A percentile compares a stretch with the other conserved stretches of the same genome.
phyloP scores from a whole-genome alignment of 2,797 vertebrate species.

The Ispidina lecontei region DNA sequence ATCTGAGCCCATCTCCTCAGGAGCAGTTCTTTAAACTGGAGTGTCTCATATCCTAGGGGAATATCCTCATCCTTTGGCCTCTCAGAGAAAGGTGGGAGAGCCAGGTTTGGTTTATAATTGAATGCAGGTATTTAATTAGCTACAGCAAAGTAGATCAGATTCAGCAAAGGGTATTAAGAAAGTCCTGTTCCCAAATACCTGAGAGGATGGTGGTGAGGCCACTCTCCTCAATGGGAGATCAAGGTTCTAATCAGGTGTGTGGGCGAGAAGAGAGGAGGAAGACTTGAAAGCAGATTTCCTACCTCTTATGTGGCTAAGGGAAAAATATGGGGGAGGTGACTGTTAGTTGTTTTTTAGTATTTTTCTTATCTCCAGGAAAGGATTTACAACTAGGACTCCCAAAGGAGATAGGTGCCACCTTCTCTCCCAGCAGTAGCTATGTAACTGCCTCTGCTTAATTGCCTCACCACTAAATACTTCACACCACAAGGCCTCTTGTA shows the following conservation, averaged over 20 bases:
- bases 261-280: not conserved
- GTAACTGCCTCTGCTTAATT: slow-evolving; percentile 15
- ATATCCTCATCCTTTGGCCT: not conserved
- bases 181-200: not conserved
- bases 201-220: not conserved
- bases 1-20: not conserved
- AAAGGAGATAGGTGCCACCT: not conserved
- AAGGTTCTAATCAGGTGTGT: slow-evolving; percentile 33
- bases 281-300: slow-evolving; percentile 55
- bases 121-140: slow-evolving; percentile 25
- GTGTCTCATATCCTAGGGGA: not conserved
- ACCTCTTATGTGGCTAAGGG: slow-evolving; percentile 44
- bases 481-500: not conserved
- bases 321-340: slow-evolving; percentile 6
- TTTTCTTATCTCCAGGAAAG: slow-evolving; percentile 40
- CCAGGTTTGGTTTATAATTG: slow-evolving; percentile 7
- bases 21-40: not conserved
- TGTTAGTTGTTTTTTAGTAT: not conserved
- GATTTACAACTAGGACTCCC: slow-evolving; percentile 10
- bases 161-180: not conserved
- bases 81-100: not conserved
- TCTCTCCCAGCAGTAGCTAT: not conserved
- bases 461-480: not conserved
- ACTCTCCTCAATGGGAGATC: slow-evolving; percentile 7
- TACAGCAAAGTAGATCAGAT: not conserved